These are phyloP conservation scores for Paralvinella palmiformis DNA, from an alignment of 1,140 invertebrate species.

Conservation along the genomic window DNA sequence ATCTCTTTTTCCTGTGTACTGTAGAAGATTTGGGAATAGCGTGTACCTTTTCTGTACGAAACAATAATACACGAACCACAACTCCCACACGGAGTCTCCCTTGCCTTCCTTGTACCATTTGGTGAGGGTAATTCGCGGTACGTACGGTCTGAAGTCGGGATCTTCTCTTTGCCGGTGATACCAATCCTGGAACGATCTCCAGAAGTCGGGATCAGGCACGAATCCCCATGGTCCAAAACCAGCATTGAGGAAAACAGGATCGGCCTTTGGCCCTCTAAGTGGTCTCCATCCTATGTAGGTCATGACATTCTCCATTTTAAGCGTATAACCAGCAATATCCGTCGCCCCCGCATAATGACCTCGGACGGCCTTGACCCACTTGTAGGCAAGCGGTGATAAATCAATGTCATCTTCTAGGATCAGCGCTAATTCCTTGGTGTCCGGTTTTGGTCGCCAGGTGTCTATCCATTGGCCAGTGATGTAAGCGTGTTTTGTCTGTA, in stretches of 20 bases:
- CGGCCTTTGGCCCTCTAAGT: neutral
- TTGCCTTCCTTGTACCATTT: too few species aligned
- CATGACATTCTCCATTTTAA: conserved; percentile 11
- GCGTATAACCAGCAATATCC: conserved; percentile 8
- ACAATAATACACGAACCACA: too few species aligned
- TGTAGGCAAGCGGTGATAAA: conserved; percentile 32
- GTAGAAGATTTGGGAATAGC: too few species aligned
- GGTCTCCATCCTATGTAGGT: neutral
- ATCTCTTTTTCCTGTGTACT: too few species aligned
- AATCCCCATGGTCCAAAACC: conserved; percentile 17
- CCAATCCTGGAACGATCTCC: conserved; percentile 15
- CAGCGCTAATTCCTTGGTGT: conserved; percentile 32
- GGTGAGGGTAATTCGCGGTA: too few species aligned
- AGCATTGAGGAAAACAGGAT: conserved; percentile 14
- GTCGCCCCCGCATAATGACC: too few species aligned
- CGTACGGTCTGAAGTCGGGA: too few species aligned
- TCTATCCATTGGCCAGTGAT: conserved; percentile 37
- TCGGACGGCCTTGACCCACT: conserved; percentile 33
- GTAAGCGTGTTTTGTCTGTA: conserved; percentile 31
- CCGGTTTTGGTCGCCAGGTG: conserved; percentile 28
- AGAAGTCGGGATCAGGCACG: conserved; percentile 10
- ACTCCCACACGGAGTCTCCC: too few species aligned
- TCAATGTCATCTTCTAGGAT: conserved; percentile 39
- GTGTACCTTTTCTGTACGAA: too few species aligned
- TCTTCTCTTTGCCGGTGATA: too few species aligned